Conservation (phyloP, 2,113 vertebrate genomes). For the Syrrhaptes paradoxus region DNA sequence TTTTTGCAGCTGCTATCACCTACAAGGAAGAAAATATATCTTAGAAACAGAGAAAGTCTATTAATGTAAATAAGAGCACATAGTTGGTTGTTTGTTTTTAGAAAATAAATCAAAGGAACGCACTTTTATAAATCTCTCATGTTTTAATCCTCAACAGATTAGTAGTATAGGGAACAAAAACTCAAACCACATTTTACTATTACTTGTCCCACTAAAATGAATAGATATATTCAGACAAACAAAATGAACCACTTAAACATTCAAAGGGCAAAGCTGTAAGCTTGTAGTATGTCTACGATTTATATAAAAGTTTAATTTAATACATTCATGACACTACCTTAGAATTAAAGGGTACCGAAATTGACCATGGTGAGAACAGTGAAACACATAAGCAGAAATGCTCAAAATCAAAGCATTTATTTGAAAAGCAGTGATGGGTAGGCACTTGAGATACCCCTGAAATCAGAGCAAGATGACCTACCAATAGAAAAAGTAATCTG, state of each 20-base stretch:
- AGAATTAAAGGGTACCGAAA: background rate
- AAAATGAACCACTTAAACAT: background rate
- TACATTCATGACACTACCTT: background rate
- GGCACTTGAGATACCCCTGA: background rate
- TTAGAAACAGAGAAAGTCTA: background rate
- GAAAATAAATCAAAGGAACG: background rate
- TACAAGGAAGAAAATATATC: conserved; percentile 48
- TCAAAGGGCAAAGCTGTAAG: background rate
- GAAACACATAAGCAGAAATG: background rate
- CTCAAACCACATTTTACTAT: background rate
- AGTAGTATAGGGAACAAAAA: background rate
- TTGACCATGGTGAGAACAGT: background rate
- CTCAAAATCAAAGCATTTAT: background rate
- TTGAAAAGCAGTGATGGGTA: background rate
- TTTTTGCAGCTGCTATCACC: conserved; percentile 95
- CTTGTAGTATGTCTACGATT: background rate
- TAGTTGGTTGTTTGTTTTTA: too few relatives aligned
- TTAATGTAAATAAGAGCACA: background rate
- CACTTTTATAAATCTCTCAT: background rate
- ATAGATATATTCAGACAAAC: background rate
- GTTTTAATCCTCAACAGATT: background rate
- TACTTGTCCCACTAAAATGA: background rate
- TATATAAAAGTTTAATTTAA: background rate
- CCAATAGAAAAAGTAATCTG: background rate
- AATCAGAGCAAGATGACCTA: background rate